Conservation (phyloP, 1,140 invertebrate genomes). For the Zaprionus inermis region DNA sequence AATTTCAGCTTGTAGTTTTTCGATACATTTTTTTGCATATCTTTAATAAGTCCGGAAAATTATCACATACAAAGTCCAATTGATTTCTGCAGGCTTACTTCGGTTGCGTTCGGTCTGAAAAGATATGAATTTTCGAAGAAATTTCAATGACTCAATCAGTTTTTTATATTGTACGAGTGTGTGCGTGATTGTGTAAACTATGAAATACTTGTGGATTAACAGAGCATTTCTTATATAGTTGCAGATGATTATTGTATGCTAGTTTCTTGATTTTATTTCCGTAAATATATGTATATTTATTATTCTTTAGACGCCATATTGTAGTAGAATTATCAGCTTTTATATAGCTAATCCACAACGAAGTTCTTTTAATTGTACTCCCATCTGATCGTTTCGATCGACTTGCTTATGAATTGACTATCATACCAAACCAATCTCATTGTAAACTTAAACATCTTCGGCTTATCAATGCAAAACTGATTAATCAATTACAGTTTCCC, state of each 20-base stretch:
- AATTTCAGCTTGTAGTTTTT: constrained; percentile 64
- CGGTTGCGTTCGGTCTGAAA: neutral
- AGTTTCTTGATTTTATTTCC: neutral
- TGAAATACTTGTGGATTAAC: neutral
- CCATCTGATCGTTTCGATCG: neutral
- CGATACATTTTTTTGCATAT: constrained; percentile 42
- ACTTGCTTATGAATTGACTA: neutral
- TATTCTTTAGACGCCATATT: neutral
- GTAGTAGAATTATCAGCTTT: neutral
- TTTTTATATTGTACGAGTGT: neutral
- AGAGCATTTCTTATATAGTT: neutral
- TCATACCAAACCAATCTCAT: neutral
- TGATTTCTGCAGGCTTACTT: neutral
- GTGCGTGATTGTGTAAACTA: neutral
- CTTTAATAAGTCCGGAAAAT: constrained; percentile 20
- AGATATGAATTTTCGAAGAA: neutral
- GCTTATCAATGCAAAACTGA: constrained; percentile 1
- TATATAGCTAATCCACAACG: neutral
- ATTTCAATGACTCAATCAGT: neutral
- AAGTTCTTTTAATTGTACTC: neutral
- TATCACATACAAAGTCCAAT: constrained; percentile 49
- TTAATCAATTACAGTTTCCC: neutral
- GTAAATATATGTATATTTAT: no score
- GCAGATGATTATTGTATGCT: neutral
- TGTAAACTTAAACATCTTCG: constrained; percentile 1